These are phyloP conservation scores for Sinocyclocheilus grahami DNA, from an alignment of 2,113 vertebrate genomes.

Conservation along the genomic window DNA sequence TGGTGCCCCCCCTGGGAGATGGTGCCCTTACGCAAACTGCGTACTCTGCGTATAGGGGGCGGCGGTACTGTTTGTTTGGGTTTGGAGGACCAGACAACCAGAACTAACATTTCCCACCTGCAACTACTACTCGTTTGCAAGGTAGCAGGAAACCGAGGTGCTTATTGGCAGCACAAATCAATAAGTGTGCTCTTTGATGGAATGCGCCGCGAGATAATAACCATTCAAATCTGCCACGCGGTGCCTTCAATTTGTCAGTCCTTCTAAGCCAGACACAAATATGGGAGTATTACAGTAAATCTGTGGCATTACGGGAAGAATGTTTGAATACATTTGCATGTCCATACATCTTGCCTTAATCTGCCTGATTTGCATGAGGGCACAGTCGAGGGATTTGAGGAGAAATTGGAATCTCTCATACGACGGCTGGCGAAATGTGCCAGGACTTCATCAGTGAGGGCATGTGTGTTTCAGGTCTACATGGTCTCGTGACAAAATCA, in stretches of 20 bases:
- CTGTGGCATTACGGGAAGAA: constrained; percentile 46
- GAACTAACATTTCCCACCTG: constrained; percentile 4
- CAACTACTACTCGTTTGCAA: constrained; percentile 52
- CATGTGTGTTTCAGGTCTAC: constrained; percentile 16
- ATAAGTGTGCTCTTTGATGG: constrained; percentile 47
- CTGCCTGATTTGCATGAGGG: constrained; percentile 55
- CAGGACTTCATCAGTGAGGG: constrained; percentile 26
- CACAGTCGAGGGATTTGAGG: constrained; percentile 51
- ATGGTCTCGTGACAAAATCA: no score
- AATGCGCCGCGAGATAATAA: constrained; percentile 51
- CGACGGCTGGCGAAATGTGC: constrained; percentile 28
- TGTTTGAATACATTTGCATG: constrained; percentile 47
- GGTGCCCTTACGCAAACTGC: no score
- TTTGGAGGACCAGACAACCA: no score
- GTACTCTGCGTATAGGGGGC: no score
- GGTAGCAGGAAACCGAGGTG: constrained; percentile 51
- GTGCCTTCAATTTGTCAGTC: constrained; percentile 52
- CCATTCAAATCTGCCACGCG: constrained; percentile 47
- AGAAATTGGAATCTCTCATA: constrained; percentile 49
- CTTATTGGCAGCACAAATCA: constrained; percentile 51
- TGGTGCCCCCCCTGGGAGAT: no score
- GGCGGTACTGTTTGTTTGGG: no score
- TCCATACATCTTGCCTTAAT: constrained; percentile 47
- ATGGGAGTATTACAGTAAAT: constrained; percentile 51
- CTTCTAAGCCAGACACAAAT: constrained; percentile 52